Evolutionary conservation across 2,797 vertebrate species (phyloP).

Genomic region (Pogoniulus pusillus): DNA sequence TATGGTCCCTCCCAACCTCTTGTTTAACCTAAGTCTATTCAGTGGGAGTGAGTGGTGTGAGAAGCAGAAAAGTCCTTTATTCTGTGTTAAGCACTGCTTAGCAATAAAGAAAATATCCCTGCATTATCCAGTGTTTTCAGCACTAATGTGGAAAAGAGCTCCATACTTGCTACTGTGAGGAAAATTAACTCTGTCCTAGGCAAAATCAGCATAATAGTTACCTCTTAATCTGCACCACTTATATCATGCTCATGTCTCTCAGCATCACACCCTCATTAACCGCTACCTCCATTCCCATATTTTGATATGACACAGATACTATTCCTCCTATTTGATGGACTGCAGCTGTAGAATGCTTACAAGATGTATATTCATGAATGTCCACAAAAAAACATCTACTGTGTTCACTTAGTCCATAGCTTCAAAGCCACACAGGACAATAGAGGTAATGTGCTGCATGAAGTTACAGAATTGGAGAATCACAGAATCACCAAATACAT

Average conservation of each 20-base stretch:
- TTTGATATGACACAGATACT: neutral
- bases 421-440: neutral
- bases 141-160: neutral
- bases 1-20: neutral
- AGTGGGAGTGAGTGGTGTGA: neutral
- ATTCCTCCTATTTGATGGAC: neutral
- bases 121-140: neutral
- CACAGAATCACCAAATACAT: no score
- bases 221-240: neutral
- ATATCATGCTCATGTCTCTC: neutral
- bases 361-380: neutral
- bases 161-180: neutral
- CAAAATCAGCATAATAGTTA: neutral
- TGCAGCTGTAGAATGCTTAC: neutral
- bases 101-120: neutral
- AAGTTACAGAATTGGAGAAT: no score
- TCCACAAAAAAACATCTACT: neutral
- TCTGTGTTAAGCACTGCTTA: neutral
- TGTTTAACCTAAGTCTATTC: neutral
- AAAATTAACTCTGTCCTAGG: neutral
- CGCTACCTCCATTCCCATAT: no score
- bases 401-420: neutral
- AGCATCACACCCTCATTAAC: neutral
- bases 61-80: neutral
- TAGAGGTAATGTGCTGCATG: no score